Evolutionary conservation across 2,888 invertebrate genomes (phyloP).

Genomic region (Cephus sareptanus): DNA sequence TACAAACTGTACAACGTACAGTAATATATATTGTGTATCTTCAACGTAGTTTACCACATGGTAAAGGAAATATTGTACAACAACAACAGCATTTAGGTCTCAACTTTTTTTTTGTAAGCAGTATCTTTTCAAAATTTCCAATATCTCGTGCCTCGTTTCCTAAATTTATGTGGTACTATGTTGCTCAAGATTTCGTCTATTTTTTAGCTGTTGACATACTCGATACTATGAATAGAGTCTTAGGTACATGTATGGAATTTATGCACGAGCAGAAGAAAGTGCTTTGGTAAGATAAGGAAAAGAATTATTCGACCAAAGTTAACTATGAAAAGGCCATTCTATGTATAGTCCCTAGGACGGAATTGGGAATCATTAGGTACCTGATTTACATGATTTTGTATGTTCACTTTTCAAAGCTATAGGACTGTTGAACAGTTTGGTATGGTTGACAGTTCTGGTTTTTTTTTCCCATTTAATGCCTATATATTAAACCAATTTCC

Average conservation of each 20-base stretch:
- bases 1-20: neutral
- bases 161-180: neutral
- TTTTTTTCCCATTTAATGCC: neutral
- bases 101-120: neutral
- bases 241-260: neutral
- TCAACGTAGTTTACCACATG: neutral
- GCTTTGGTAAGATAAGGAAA: neutral
- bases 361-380: neutral
- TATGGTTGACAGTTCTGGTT: neutral
- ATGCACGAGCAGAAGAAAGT: neutral
- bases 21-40: neutral
- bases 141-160: neutral
- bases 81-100: neutral
- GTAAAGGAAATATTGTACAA: neutral
- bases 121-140: neutral
- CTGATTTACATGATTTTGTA: neutral
- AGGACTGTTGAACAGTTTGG: neutral
- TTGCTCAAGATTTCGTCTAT: neutral
- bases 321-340: neutral
- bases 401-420: neutral
- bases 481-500: neutral
- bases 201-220: neutral
- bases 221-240: neutral
- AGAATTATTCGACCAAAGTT: neutral
- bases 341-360: neutral